phyloP scores from a whole-genome alignment of 1,140 invertebrate genomes.

The Charaxes varanes region DNA sequence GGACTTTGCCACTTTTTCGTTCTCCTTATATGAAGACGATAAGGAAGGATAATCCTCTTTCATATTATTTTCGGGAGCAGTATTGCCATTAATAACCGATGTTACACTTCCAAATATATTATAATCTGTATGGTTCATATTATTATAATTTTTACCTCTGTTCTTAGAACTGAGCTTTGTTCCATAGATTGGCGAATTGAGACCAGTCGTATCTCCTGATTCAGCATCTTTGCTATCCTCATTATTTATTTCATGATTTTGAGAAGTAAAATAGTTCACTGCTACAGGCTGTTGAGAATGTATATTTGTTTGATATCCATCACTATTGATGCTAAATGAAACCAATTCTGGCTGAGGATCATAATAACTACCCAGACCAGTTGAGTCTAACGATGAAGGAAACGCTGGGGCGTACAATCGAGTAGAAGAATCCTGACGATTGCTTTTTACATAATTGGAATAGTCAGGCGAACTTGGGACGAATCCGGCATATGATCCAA shows the following conservation, averaged over 20 bases:
- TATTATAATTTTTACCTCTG: constrained; percentile 31
- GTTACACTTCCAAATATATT: constrained; percentile 25
- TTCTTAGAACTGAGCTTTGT: constrained; percentile 47
- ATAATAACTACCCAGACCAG: constrained; percentile 35
- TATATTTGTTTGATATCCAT: constrained; percentile 12
- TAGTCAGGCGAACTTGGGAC: constrained; percentile 59
- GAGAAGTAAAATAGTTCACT: constrained; percentile 35
- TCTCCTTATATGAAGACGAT: constrained; percentile 8
- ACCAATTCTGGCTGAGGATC: constrained; percentile 24
- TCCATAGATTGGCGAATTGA: constrained; percentile 46
- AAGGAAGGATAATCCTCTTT: constrained; percentile 19
- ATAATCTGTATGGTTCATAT: constrained; percentile 35
- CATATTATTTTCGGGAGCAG: constrained; percentile 11
- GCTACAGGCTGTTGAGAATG: constrained; percentile 22
- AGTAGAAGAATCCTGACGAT: constrained; percentile 41
- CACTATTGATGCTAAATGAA: constrained; percentile 18
- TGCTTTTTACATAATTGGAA: constrained; percentile 33
- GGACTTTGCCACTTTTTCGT: constrained; percentile 13
- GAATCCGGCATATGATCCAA: constrained; percentile 51
- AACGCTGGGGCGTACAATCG: constrained; percentile 59
- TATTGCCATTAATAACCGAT: constrained; percentile 12
- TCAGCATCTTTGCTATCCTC: constrained; percentile 16
- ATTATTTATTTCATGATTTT: constrained; percentile 26
- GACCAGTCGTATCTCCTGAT: constrained; percentile 20
- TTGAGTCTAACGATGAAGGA: constrained; percentile 44